These are phyloP conservation scores for Schrankia costaestrigalis DNA, from an alignment of 2,888 invertebrate species.

Conservation along the genomic window DNA sequence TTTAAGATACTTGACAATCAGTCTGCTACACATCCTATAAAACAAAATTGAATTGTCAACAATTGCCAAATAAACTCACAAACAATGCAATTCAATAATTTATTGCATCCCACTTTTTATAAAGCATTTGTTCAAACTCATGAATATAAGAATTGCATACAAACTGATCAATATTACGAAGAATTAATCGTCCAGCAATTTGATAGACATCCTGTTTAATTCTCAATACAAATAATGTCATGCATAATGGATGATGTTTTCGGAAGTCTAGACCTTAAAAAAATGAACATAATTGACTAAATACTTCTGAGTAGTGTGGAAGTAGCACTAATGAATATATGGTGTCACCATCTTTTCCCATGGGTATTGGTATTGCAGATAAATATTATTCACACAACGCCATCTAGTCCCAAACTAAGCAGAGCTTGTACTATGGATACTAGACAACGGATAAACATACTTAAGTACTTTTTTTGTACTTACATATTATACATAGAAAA, in stretches of 20 bases:
- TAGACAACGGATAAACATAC: too few relatives aligned
- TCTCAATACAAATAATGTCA: conserved; percentile 37
- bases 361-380: too few relatives aligned
- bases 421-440: too few relatives aligned
- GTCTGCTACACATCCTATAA: conserved; percentile 5
- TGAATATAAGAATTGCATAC: conserved; percentile 33
- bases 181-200: conserved; percentile 72
- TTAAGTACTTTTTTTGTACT: too few relatives aligned
- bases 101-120: conserved; percentile 36
- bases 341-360: too few relatives aligned
- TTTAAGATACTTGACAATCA: too few relatives aligned
- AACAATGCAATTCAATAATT: conserved; percentile 26
- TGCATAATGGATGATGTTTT: conserved; percentile 46
- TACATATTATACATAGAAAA: too few relatives aligned
- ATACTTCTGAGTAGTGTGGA: too few relatives aligned
- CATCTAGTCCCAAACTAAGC: too few relatives aligned
- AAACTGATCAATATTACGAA: conserved; percentile 47
- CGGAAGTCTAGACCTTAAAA: conserved; percentile 5
- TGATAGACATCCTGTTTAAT: conserved; percentile 62
- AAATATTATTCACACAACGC: too few relatives aligned
- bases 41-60: neutral
- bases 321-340: too few relatives aligned
- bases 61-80: conserved; percentile 14
- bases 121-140: conserved; percentile 24
- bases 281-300: neutral